These are phyloP conservation scores for Caenorhabditis sulstoni DNA, from an alignment of 2,888 invertebrate species.

Conservation along the genomic window DNA sequence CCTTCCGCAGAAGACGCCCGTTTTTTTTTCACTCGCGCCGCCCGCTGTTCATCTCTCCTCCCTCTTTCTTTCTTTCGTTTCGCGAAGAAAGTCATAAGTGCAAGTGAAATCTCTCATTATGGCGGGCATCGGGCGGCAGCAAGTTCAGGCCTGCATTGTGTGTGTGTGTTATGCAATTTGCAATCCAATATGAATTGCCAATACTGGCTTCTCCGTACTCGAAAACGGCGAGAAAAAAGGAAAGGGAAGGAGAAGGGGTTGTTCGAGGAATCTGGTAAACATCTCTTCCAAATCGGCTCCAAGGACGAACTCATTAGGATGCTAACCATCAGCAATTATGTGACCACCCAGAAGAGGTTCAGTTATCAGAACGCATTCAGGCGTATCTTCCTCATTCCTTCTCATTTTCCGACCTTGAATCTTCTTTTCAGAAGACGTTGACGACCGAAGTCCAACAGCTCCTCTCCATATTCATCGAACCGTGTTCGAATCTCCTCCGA, in stretches of 20 bases:
- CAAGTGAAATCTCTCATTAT: conserved; percentile 54
- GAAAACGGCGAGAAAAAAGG: not conserved
- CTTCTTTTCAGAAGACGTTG: too few relatives aligned
- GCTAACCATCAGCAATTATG: not conserved
- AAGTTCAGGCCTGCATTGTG: conserved; percentile 32
- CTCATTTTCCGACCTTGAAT: not conserved
- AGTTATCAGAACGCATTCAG: conserved; percentile 23
- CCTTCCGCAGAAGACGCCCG: conserved; percentile 1
- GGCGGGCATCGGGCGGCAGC: conserved; percentile 18
- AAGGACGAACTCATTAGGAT: conserved; percentile 29
- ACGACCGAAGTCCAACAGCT: too few relatives aligned
- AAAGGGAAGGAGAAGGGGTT: too few relatives aligned
- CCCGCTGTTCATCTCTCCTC: conserved; percentile 35
- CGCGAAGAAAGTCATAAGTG: conserved; percentile 44
- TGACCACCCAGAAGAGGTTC: conserved; percentile 23
- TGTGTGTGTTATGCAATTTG: conserved; percentile 27
- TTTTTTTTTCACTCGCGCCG: conserved; percentile 11
- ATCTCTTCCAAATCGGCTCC: conserved; percentile 5
- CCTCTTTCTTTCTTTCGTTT: conserved; percentile 26
- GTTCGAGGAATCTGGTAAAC: not conserved
- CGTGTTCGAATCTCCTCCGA: conserved; percentile 22
- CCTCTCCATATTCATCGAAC: not conserved
- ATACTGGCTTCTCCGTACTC: conserved; percentile 15
- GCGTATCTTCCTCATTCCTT: conserved; percentile 17
- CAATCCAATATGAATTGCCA: conserved; percentile 35